phyloP scores from a whole-genome alignment of 2,113 vertebrate genomes.

The Crotalus horridus region DNA sequence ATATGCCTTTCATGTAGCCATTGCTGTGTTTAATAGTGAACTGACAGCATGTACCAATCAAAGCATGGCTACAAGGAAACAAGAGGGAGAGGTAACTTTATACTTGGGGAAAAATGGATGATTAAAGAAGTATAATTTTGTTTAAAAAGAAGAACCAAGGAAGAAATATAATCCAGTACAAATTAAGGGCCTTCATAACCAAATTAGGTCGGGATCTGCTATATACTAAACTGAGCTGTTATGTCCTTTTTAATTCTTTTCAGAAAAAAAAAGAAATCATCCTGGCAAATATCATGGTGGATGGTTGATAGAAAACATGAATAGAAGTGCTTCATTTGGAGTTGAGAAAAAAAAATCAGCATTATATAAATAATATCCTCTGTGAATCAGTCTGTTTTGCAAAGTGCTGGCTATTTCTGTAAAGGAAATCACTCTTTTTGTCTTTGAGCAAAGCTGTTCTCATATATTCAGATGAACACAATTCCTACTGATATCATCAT shows the following conservation, averaged over 20 bases:
- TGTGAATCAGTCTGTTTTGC: neutral
- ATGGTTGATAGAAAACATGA: neutral
- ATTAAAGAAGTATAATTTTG: neutral
- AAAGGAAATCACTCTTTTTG: neutral
- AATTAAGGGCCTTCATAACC: neutral
- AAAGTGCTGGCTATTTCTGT: neutral
- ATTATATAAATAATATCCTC: neutral
- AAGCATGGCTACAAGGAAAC: neutral
- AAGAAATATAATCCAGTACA: neutral
- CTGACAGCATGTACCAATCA: neutral
- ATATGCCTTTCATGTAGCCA: neutral
- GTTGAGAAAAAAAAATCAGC: neutral
- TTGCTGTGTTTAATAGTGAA: neutral
- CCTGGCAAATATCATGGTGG: neutral
- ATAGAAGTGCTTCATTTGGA: neutral
- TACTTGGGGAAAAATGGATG: neutral
- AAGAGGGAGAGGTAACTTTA: neutral
- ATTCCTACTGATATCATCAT: slow-evolving; percentile 23
- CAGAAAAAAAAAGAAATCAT: neutral
- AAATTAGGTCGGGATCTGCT: neutral
- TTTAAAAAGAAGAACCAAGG: neutral
- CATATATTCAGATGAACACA: neutral
- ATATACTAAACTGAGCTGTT: neutral
- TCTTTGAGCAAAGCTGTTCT: neutral
- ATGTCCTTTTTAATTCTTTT: neutral